Evolutionary conservation across 2,888 invertebrate genomes (phyloP).

Genomic region (Chrysina gloriosa): DNA sequence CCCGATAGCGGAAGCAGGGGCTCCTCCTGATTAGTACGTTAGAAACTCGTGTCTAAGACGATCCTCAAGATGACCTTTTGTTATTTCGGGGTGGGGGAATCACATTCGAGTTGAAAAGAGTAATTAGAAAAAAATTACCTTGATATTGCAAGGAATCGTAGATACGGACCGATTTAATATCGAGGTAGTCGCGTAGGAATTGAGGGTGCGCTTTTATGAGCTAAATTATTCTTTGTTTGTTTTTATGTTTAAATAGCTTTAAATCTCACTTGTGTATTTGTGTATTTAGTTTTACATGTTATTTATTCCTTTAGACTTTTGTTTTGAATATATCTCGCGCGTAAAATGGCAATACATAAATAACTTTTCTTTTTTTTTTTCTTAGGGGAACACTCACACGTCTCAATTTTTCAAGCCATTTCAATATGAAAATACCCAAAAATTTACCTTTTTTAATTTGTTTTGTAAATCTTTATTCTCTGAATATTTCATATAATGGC

Average conservation of each 20-base stretch:
- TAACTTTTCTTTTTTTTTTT: conserved; percentile 4
- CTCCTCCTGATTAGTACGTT: too few relatives aligned
- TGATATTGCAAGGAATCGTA: too few relatives aligned
- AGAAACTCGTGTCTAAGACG: too few relatives aligned
- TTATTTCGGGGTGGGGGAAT: too few relatives aligned
- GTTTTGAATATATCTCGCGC: background rate
- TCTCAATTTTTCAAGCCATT: conserved; percentile 5
- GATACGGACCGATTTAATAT: too few relatives aligned
- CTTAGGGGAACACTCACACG: background rate
- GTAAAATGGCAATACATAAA: conserved; percentile 36
- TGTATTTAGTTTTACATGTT: conserved; percentile 21
- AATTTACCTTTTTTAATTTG: too few relatives aligned
- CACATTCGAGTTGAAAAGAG: too few relatives aligned
- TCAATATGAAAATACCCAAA: conserved; percentile 18
- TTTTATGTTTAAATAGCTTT: conserved; percentile 7
- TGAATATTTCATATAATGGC: conserved; percentile 5
- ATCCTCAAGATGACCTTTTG: too few relatives aligned
- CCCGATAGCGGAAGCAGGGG: too few relatives aligned
- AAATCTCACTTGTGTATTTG: conserved; percentile 4
- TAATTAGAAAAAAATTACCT: too few relatives aligned
- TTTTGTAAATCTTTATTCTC: background rate
- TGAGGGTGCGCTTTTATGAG: conserved; percentile 12
- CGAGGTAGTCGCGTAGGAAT: background rate
- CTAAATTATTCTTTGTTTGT: conserved; percentile 28
- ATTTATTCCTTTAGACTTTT: background rate